phyloP scores from a whole-genome alignment of 2,888 invertebrate species.

The Clepsis dumicolana region DNA sequence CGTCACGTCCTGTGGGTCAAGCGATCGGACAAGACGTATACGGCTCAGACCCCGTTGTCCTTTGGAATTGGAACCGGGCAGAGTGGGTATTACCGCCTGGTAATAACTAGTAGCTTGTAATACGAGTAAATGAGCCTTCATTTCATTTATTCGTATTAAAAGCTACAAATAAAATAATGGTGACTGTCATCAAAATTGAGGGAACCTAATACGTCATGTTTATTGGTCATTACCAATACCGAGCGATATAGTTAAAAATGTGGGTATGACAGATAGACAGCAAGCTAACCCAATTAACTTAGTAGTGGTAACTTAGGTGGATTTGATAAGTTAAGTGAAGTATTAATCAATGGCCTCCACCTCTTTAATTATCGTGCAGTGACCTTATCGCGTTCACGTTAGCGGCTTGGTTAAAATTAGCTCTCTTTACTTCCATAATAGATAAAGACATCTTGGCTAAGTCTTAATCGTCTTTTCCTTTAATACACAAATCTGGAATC shows the following conservation, averaged over 20 bases:
- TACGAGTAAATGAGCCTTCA: too few species aligned
- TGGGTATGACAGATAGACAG: not conserved
- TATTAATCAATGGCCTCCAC: slow-evolving; percentile 41
- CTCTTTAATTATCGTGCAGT: slow-evolving; percentile 42
- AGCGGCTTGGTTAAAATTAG: slow-evolving; percentile 27
- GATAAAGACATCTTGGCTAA: slow-evolving; percentile 19
- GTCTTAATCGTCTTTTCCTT: slow-evolving; percentile 7
- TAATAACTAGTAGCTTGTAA: not conserved
- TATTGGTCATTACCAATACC: too few species aligned
- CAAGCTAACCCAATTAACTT: slow-evolving; percentile 20
- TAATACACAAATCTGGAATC: slow-evolving; percentile 42
- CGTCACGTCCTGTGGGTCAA: slow-evolving; percentile 36
- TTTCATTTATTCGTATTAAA: too few species aligned
- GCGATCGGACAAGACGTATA: slow-evolving; percentile 15
- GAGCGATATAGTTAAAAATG: not conserved
- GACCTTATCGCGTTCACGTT: slow-evolving; percentile 28
- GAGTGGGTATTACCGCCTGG: not conserved
- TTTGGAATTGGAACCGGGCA: slow-evolving; percentile 13
- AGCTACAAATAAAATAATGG: not conserved
- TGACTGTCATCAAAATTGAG: too few species aligned
- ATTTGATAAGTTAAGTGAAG: slow-evolving; percentile 27
- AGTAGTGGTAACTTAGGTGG: slow-evolving; percentile 8
- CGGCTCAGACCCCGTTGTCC: slow-evolving; percentile 24
- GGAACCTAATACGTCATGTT: too few species aligned
- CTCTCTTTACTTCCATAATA: slow-evolving; percentile 9